Evolutionary conservation across 2,888 invertebrate species (phyloP).

Genomic region (Volucella inflata): DNA sequence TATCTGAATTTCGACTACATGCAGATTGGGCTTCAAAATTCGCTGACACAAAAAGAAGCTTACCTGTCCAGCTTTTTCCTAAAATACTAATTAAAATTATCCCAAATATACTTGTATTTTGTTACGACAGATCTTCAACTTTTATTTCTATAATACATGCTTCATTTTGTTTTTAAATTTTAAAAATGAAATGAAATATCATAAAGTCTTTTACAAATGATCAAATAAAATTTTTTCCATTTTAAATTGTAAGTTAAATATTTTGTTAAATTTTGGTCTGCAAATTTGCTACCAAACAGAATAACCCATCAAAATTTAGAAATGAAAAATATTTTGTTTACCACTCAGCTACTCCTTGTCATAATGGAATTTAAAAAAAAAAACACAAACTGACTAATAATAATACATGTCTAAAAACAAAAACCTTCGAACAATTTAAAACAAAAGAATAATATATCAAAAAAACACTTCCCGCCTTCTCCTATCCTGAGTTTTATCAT

Average conservation of each 20-base stretch:
- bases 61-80: too few relatives aligned
- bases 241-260: too few relatives aligned
- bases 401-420: constrained; percentile 51
- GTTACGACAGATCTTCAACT: not conserved
- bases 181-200: too few relatives aligned
- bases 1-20: too few relatives aligned
- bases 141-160: constrained; percentile 6
- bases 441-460: constrained; percentile 59
- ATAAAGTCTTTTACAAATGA: too few relatives aligned
- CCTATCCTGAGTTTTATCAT: constrained; percentile 74
- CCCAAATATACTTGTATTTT: too few relatives aligned
- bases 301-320: not conserved
- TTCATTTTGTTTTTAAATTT: too few relatives aligned
- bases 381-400: constrained; percentile 25
- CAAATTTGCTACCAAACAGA: constrained; percentile 48
- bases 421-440: constrained; percentile 55
- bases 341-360: constrained; percentile 32
- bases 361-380: constrained; percentile 44
- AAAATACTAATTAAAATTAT: too few relatives aligned
- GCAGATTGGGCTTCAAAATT: too few relatives aligned
- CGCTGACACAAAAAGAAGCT: too few relatives aligned
- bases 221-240: too few relatives aligned
- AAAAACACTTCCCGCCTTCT: constrained; percentile 13
- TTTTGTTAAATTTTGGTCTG: constrained; percentile 77
- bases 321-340: constrained; percentile 46